Conservation (phyloP, 2,113 vertebrate genomes). For the Oncorhynchus mykiss region DNA sequence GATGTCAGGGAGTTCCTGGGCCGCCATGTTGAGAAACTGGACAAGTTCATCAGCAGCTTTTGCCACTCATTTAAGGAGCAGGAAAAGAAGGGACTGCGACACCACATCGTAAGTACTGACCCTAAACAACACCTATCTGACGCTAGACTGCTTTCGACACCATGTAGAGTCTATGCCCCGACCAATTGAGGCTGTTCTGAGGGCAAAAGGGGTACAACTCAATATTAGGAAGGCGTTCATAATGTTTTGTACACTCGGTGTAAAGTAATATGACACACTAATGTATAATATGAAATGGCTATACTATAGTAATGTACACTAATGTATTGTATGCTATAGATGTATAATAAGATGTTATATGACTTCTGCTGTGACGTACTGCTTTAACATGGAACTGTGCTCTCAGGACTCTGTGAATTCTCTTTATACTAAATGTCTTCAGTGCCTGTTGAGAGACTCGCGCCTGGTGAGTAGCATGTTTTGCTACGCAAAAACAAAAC, state of each 20-base stretch:
- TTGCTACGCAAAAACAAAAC: too few species aligned
- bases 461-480: conserved; percentile 81
- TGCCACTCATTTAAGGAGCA: conserved; percentile 83
- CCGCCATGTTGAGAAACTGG: conserved; percentile 84
- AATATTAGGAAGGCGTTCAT: too few species aligned
- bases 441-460: conserved; percentile 91
- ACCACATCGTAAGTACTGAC: conserved; percentile 85
- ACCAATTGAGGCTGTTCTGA: too few species aligned
- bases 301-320: too few species aligned
- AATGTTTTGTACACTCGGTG: too few species aligned
- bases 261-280: too few species aligned
- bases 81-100: conserved; percentile 88
- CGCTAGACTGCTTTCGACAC: background rate
- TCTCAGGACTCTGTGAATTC: conserved; percentile 87
- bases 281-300: too few species aligned
- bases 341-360: background rate
- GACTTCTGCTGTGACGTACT: background rate
- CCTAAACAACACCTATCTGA: background rate
- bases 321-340: background rate
- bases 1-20: conserved; percentile 90
- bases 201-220: too few species aligned
- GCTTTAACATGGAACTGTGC: background rate
- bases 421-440: conserved; percentile 94
- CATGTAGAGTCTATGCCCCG: too few species aligned
- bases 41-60: conserved; percentile 83